A percentile compares a stretch with the other conserved stretches of the same genome.
Evolutionary conservation across 2,888 invertebrate species (phyloP).

Genomic region (Phortica okadai): DNA sequence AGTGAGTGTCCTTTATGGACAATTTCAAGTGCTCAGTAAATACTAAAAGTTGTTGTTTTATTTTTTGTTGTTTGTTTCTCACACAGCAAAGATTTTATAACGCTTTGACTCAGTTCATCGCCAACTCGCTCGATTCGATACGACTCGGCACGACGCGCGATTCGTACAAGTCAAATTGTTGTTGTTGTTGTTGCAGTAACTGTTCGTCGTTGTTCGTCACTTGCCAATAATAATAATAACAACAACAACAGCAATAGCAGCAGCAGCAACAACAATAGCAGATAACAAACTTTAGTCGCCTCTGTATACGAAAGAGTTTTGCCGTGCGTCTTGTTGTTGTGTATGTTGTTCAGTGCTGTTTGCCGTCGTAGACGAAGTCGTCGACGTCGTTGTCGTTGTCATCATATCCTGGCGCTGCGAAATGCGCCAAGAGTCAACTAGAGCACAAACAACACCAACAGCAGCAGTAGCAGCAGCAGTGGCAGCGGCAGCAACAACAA

Average conservation of each 20-base stretch:
- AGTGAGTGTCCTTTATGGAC: constrained; percentile 25
- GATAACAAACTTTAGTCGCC: neutral
- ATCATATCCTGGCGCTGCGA: constrained; percentile 57
- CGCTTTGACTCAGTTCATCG: neutral
- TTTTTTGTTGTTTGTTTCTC: constrained; percentile 4
- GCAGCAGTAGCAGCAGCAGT: constrained; percentile 40
- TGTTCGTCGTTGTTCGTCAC: neutral
- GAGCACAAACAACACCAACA: constrained; percentile 54
- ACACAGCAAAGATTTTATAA: neutral
- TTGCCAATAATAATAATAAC: neutral
- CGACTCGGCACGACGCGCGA: neutral
- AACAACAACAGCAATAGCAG: neutral
- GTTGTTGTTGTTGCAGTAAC: constrained; percentile 15
- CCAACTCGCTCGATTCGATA: neutral
- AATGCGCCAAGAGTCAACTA: constrained; percentile 61
- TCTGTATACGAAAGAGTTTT: constrained; percentile 17
- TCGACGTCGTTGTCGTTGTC: neutral
- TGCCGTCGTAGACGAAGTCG: too few relatives aligned
- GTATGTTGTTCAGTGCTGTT: neutral
- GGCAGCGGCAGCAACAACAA: neutral
- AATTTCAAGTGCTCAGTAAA: constrained; percentile 29
- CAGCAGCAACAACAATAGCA: constrained; percentile 1
- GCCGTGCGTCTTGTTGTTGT: neutral
- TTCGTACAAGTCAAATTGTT: constrained; percentile 8
- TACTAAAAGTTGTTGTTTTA: constrained; percentile 11